These are phyloP conservation scores for Osmoderma eremita DNA, from an alignment of 2,888 invertebrate genomes.

Conservation along the genomic window DNA sequence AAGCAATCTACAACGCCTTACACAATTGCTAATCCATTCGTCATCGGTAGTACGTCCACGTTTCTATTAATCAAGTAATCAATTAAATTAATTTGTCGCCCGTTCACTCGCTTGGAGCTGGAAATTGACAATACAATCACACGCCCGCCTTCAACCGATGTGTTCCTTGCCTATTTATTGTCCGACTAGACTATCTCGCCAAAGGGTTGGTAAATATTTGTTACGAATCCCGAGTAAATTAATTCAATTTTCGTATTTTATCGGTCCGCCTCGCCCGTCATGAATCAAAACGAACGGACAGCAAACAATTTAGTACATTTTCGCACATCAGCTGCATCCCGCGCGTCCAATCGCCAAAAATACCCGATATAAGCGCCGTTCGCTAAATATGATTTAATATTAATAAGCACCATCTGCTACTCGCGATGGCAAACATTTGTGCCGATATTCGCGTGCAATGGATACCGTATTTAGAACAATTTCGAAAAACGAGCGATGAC, in stretches of 20 bases:
- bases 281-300: constrained; percentile 43
- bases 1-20: too few relatives aligned
- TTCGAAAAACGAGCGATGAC: too few relatives aligned
- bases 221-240: constrained; percentile 56
- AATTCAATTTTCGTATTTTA: constrained; percentile 49
- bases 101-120: constrained; percentile 53
- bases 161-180: constrained; percentile 45
- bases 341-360: constrained; percentile 29
- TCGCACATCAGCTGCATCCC: constrained; percentile 27
- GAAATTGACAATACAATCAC: constrained; percentile 61
- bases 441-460: neutral
- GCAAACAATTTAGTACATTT: constrained; percentile 21
- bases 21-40: too few relatives aligned
- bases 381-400: constrained; percentile 28
- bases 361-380: constrained; percentile 17
- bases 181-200: constrained; percentile 55
- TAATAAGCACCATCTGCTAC: constrained; percentile 28
- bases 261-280: constrained; percentile 36
- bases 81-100: constrained; percentile 61
- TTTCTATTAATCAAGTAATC: constrained; percentile 53
- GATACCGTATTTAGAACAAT: neutral
- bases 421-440: constrained; percentile 10
- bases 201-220: constrained; percentile 60
- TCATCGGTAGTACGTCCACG: neutral
- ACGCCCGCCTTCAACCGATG: constrained; percentile 19